Evolutionary conservation across 2,888 invertebrate species (phyloP).

Genomic region (Heliconius charithonia): DNA sequence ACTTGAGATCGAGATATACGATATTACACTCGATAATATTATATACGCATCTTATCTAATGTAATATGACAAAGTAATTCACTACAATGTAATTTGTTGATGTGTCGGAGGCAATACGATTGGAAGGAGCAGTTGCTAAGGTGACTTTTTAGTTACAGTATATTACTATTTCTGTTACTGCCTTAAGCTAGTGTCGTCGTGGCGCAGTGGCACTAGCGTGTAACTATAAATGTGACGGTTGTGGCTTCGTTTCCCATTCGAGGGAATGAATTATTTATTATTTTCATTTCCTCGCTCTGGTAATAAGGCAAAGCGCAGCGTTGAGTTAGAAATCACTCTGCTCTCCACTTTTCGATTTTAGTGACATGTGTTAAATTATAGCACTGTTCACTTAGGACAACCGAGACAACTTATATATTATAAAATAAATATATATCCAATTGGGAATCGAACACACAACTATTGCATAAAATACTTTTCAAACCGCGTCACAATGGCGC

Average conservation of each 20-base stretch:
- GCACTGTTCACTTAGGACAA: neutral
- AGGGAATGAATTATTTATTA: too few species aligned
- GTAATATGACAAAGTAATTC: neutral
- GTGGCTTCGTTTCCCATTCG: too few species aligned
- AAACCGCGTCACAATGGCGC: neutral
- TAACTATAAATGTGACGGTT: too few species aligned
- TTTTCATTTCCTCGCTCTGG: too few species aligned
- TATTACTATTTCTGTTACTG: neutral
- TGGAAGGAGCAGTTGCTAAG: neutral
- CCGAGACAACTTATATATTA: neutral
- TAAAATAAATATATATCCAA: neutral
- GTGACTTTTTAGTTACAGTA: neutral
- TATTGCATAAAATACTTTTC: too few species aligned
- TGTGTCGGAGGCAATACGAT: neutral
- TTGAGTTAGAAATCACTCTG: neutral
- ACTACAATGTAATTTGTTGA: neutral
- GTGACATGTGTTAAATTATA: neutral
- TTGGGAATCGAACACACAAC: too few species aligned
- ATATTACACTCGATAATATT: constrained; percentile 31
- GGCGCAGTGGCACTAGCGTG: too few species aligned
- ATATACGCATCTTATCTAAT: constrained; percentile 35
- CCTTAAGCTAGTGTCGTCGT: too few species aligned
- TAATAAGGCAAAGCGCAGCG: too few species aligned
- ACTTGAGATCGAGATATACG: constrained; percentile 40
- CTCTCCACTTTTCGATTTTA: neutral